These are phyloP conservation scores for Noctuana brunneofusca DNA, from an alignment of 2,888 invertebrate species.

Conservation along the genomic window DNA sequence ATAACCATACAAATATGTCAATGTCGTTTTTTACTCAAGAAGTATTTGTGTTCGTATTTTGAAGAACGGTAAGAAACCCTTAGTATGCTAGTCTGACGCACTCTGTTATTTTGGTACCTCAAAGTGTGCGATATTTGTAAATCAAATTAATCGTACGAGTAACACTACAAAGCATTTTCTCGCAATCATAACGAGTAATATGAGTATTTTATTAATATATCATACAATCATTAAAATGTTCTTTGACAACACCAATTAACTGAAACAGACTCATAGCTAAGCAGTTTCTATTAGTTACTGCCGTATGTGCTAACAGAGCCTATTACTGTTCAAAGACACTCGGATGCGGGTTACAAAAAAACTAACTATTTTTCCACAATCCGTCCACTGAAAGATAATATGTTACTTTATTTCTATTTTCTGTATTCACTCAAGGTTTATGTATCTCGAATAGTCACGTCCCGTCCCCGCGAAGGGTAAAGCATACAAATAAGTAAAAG, in stretches of 20 bases:
- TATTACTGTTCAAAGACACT: neutral
- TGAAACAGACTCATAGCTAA: too few species aligned
- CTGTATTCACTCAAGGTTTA: constrained; percentile 82
- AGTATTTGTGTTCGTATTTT: too few species aligned
- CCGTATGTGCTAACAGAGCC: neutral
- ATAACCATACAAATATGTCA: too few species aligned
- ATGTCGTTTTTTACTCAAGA: too few species aligned
- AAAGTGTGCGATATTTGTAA: neutral
- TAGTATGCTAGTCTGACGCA: neutral
- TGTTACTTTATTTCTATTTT: constrained; percentile 83
- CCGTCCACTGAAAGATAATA: constrained; percentile 79
- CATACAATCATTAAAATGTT: neutral
- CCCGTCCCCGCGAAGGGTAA: constrained; percentile 75
- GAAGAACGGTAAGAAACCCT: neutral
- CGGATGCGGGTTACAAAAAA: constrained; percentile 37
- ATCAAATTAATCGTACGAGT: neutral
- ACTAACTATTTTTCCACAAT: constrained; percentile 55
- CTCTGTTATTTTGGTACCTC: neutral
- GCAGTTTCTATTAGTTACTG: neutral
- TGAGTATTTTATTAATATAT: neutral
- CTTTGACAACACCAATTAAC: neutral
- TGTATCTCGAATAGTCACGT: constrained; percentile 83
- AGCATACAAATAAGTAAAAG: constrained; percentile 82
- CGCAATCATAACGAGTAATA: neutral
- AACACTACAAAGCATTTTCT: neutral